phyloP scores from a whole-genome alignment of 2,888 invertebrate genomes.

The Microplitis deprimator region DNA sequence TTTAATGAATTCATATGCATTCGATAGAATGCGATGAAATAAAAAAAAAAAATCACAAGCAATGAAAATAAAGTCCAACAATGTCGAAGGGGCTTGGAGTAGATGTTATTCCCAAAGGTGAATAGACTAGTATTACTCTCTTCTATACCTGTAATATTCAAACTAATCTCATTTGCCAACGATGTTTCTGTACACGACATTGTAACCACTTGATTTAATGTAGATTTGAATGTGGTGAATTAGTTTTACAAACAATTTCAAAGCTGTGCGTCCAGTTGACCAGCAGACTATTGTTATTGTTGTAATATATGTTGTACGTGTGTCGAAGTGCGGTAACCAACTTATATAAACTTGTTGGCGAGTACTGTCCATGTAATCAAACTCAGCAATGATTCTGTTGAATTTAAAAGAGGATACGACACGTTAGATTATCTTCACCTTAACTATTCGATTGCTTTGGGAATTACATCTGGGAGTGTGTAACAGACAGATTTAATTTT shows the following conservation, averaged over 20 bases:
- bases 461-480: background rate
- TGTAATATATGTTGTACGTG: background rate
- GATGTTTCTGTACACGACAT: constrained; percentile 52
- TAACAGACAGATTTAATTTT: background rate
- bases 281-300: constrained; percentile 38
- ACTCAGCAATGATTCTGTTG: constrained; percentile 9
- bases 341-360: constrained; percentile 17
- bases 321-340: background rate
- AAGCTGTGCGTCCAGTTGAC: constrained; percentile 17
- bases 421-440: constrained; percentile 12
- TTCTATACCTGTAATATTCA: constrained; percentile 52
- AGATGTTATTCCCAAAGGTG: constrained; percentile 41
- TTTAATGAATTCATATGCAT: constrained; percentile 12
- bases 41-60: background rate
- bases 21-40: background rate
- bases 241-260: constrained; percentile 49
- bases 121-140: constrained; percentile 24
- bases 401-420: background rate
- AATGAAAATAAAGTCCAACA: background rate
- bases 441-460: background rate
- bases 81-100: background rate
- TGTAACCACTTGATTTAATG: constrained; percentile 50
- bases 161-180: constrained; percentile 63
- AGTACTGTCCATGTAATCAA: constrained; percentile 21
- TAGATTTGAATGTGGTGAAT: constrained; percentile 43